Conservation (phyloP, 2,888 invertebrate genomes). For the Smittia sp. region DNA sequence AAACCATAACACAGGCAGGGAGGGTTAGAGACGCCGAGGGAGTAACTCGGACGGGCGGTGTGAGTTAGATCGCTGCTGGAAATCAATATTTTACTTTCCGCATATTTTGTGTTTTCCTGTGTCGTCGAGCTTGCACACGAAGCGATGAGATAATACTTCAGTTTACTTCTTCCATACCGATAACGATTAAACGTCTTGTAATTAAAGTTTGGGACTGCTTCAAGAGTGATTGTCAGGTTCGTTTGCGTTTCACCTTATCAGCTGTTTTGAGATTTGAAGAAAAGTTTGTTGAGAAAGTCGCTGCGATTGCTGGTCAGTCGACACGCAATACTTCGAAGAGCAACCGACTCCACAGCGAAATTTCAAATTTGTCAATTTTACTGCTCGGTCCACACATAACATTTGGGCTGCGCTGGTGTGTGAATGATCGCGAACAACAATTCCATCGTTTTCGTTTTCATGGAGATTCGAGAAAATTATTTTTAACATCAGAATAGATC, state of each 20-base stretch:
- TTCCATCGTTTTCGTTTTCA: background rate
- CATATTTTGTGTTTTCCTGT: background rate
- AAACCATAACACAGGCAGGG: slow-evolving; percentile 1
- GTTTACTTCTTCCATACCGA: background rate
- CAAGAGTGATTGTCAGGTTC: no score
- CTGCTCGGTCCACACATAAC: background rate
- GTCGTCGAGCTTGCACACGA: background rate
- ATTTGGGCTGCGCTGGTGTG: background rate
- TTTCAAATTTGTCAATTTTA: no score
- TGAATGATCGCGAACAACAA: background rate
- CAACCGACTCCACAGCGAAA: background rate
- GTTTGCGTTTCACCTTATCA: no score
- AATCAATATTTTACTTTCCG: slow-evolving; percentile 11
- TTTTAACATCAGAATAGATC: background rate
- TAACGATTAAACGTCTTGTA: no score
- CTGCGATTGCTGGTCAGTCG: background rate
- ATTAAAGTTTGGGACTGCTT: no score
- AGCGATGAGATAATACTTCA: slow-evolving; percentile 1
- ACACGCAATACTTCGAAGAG: background rate
- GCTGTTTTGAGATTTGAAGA: no score
- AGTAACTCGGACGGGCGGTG: background rate
- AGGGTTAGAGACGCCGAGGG: background rate
- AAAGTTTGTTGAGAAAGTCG: no score
- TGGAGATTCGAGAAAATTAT: background rate
- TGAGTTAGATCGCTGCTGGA: background rate